phyloP scores from a whole-genome alignment of 64 coral and sea anemone species.

The Actinia tenebrosa region DNA sequence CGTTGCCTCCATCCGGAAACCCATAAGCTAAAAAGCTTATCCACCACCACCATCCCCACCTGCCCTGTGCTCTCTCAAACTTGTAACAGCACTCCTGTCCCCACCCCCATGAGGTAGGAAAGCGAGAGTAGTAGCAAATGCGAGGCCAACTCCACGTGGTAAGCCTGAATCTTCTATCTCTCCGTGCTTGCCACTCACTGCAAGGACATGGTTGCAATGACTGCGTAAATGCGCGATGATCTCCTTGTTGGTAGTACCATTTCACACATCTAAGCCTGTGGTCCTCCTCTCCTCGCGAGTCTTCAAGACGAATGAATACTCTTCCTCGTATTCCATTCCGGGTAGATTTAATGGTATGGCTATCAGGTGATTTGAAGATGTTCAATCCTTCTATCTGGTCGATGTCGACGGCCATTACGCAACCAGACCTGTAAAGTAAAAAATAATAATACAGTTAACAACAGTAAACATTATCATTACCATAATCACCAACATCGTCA shows the following conservation, averaged over 20 bases:
- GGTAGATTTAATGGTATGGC: neutral
- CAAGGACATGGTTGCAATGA: conserved; percentile 27
- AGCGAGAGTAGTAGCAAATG: conserved; percentile 23
- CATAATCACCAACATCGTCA: too few relatives aligned
- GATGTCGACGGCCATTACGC: neutral
- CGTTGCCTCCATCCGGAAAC: conserved; percentile 11
- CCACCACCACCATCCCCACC: conserved; percentile 18
- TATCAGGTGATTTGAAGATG: neutral
- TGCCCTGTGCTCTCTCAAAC: neutral
- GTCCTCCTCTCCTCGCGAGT: neutral
- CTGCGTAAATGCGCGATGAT: neutral
- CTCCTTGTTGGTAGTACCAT: conserved; percentile 1
- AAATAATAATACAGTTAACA: neutral
- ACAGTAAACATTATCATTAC: too few relatives aligned
- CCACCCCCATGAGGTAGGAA: neutral
- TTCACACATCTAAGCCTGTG: conserved; percentile 8
- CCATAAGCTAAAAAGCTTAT: neutral
- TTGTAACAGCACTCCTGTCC: conserved; percentile 44
- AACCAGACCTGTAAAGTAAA: neutral
- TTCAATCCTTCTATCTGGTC: neutral
- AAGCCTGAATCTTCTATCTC: conserved; percentile 22
- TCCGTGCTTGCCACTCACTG: conserved; percentile 20
- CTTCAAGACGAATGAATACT: conserved; percentile 36
- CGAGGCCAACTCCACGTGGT: neutral
- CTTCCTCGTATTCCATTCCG: conserved; percentile 21